Conservation (phyloP, 2,888 invertebrate species). For the Drosophila paucipuncta region DNA sequence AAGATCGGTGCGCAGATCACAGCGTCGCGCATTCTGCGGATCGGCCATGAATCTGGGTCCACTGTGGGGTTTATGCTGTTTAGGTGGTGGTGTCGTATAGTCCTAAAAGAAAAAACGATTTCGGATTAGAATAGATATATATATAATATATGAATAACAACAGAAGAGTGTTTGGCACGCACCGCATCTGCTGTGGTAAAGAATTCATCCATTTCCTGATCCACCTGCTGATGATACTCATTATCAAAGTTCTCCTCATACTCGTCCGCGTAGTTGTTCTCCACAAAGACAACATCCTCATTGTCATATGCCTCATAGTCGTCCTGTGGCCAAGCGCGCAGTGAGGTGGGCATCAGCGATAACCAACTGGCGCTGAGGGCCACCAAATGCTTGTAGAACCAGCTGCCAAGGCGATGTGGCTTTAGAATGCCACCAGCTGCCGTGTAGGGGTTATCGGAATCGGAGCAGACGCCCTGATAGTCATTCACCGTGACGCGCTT, state of each 20-base stretch:
- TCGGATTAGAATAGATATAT: background rate
- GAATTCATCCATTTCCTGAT: conserved; percentile 84
- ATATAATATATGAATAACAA: background rate
- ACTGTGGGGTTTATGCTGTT: conserved; percentile 79
- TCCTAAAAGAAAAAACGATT: conserved; percentile 67
- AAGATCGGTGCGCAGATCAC: conserved; percentile 94
- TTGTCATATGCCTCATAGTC: conserved; percentile 82
- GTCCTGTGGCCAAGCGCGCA: conserved; percentile 84
- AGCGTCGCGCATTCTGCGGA: conserved; percentile 89
- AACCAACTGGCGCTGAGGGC: conserved; percentile 83
- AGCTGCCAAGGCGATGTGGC: conserved; percentile 80
- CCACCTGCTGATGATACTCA: conserved; percentile 82
- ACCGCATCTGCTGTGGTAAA: conserved; percentile 84
- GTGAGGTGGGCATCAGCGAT: conserved; percentile 80
- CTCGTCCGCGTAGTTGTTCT: conserved; percentile 84
- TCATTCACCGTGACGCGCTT: conserved; percentile 94
- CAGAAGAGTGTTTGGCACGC: conserved; percentile 14
- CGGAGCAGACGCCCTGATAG: conserved; percentile 94
- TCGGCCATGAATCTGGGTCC: conserved; percentile 86
- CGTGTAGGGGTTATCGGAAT: conserved; percentile 87
- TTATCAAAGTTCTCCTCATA: conserved; percentile 83
- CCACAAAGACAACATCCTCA: conserved; percentile 82
- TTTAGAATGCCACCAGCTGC: conserved; percentile 81
- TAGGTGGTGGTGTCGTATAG: conserved; percentile 83
- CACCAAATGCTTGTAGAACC: conserved; percentile 83